Evolutionary conservation across 2,113 vertebrate species (phyloP), one percentile per base, ranked within the genome.

Genomic region (Menura novaehollandiae): DNA sequence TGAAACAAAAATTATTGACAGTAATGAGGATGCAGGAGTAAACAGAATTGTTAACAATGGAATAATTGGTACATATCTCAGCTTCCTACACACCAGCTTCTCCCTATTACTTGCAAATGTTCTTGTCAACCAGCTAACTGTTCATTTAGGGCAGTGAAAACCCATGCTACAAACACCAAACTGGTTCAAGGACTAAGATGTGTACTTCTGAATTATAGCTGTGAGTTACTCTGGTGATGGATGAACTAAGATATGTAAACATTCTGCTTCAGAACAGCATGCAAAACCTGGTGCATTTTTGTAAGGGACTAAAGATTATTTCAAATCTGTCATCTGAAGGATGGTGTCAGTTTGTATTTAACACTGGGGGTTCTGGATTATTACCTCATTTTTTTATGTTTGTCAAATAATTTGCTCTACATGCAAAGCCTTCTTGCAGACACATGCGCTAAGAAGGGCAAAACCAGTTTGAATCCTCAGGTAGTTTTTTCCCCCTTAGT

Each of bases 291-390:
- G 47, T 86, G 16, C 76, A 60, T 88, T 95, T 94, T 84, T 56
- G 51, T 87, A 59, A 82, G 49, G 47, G 55, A 35, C 60, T 74
- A 89, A 91, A 95, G 87, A 88, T 93, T 96, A 89, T 96, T 94
- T 96, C 72, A 85, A 85, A 93, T 47, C 24, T 78, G 23, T 26
- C 3, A 3, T 84, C 60, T 90, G 87, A 95, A 58, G 28, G 55
- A 59, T 79, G 58, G 71, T 96, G 91, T 92, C 91, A 91, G 89
- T 91, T 96, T 85, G 49, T 63, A 91, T 95, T 95, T 95, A 89
- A 82, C 76, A 66, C 37, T 39, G 24, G 10, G 41, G 63, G 75
- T 89, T 95, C 78, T 92, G 68, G 41, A 90, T 83, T 35, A 21
- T 91, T 90, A 91, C 63, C 51, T 77, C 30, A 71, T 85, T 89